These are phyloP conservation scores for Aurelia sp. DNA, from an alignment of 30 jellyfish, hydroid and myxozoan genomes.

Conservation along the genomic window DNA sequence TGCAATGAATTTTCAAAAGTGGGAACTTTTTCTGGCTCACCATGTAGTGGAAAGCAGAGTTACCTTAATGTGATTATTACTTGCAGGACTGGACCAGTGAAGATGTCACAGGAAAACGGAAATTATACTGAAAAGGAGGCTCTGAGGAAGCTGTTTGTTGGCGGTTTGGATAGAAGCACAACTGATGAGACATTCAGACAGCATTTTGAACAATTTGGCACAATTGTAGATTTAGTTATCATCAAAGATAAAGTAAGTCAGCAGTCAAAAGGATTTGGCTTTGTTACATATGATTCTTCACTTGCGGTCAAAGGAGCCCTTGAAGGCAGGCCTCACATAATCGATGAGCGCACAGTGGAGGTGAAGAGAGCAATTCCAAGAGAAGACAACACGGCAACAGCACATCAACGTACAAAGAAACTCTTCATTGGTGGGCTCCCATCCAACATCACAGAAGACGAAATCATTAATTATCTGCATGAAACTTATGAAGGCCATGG, in stretches of 20 bases:
- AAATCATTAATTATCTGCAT: constrained; percentile 58
- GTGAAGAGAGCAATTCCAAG: constrained; percentile 96
- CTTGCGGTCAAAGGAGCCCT: constrained; percentile 83
- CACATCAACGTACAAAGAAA: constrained; percentile 84
- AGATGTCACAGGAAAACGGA: constrained; percentile 28
- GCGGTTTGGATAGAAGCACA: constrained; percentile 81
- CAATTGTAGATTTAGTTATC: constrained; percentile 81
- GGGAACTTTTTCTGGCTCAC: too few species aligned
- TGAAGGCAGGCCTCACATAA: constrained; percentile 76
- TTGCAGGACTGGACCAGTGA: too few species aligned
- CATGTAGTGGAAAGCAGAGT: too few species aligned
- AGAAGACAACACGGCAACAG: constrained; percentile 77
- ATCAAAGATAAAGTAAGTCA: constrained; percentile 70
- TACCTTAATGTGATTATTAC: too few species aligned
- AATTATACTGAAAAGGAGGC: constrained; percentile 64
- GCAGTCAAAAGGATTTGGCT: constrained; percentile 95
- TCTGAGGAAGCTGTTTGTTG: constrained; percentile 85
- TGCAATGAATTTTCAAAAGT: too few species aligned
- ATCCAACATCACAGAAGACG: constrained; percentile 67
- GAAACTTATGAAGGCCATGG: constrained; percentile 77
- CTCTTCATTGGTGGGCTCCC: constrained; percentile 92
- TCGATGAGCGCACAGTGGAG: constrained; percentile 83
- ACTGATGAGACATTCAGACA: constrained; percentile 82
- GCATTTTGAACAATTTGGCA: constrained; percentile 80
- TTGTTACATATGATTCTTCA: constrained; percentile 77